phyloP scores from a whole-genome alignment of 2,888 invertebrate genomes.

The Cataglyphis cursor region DNA sequence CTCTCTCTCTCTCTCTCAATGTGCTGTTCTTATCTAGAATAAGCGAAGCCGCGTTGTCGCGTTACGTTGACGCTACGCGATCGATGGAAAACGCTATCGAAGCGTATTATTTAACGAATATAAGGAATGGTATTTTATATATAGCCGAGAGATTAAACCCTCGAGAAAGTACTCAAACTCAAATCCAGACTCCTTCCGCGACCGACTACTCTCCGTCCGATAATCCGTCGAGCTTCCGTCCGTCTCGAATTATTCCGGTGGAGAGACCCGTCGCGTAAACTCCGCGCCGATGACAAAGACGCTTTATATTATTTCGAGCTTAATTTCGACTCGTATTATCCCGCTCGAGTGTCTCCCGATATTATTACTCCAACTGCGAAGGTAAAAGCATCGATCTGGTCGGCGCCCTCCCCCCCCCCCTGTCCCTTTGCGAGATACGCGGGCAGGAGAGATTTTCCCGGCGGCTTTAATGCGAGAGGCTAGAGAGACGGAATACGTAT shows the following conservation, averaged over 20 bases:
- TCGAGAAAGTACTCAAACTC: constrained; percentile 17
- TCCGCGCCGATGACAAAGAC: constrained; percentile 37
- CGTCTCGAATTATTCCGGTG: constrained; percentile 36
- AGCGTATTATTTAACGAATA: constrained; percentile 11
- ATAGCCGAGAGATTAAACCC: constrained; percentile 31
- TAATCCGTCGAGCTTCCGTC: constrained; percentile 39
- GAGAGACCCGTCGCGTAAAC: constrained; percentile 12
- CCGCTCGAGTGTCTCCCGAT: constrained; percentile 40
- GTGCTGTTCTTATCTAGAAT: not conserved
- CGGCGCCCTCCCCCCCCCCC: too few species aligned
- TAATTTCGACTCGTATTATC: constrained; percentile 49
- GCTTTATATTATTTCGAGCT: constrained; percentile 47
- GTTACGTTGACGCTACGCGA: not conserved
- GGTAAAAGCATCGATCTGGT: constrained; percentile 46
- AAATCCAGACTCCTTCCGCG: constrained; percentile 37
- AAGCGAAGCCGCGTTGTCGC: not conserved
- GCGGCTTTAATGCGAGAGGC: constrained; percentile 64
- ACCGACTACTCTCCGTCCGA: constrained; percentile 6
- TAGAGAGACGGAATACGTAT: constrained; percentile 2
- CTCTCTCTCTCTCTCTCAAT: not conserved
- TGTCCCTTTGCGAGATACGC: constrained; percentile 49
- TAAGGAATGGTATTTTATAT: constrained; percentile 20
- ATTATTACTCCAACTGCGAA: constrained; percentile 51
- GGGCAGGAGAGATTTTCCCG: constrained; percentile 56
- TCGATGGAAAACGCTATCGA: constrained; percentile 4